A percentile compares a stretch with the other conserved stretches of the same genome.
Evolutionary conservation across 2,797 vertebrate species (phyloP).

Genomic region (Coracias cyanogaster): DNA sequence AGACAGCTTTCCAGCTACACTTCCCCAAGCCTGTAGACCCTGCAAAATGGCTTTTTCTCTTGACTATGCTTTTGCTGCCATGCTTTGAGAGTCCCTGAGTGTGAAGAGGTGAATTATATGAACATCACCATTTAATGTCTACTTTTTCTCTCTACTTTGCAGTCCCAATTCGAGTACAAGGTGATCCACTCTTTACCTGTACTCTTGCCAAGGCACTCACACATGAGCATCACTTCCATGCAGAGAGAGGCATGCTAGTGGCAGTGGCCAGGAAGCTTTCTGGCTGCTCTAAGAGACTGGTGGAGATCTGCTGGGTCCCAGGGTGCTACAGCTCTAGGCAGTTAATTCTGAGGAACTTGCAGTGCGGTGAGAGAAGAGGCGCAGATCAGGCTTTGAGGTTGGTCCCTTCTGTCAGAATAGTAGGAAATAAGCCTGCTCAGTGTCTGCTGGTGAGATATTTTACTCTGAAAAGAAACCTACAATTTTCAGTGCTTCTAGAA

Average conservation of each 20-base stretch:
- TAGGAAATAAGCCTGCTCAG: background rate
- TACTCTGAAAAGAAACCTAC: background rate
- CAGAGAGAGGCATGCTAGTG: background rate
- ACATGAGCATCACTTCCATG: accelerated
- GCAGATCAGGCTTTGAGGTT: background rate
- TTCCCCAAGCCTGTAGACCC: background rate
- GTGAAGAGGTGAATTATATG: background rate
- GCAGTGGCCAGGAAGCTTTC: background rate
- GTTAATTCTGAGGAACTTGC: background rate
- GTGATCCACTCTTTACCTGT: background rate
- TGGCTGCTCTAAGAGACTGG: background rate
- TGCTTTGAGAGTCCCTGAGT: background rate
- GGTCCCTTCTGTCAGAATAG: background rate
- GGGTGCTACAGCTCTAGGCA: background rate
- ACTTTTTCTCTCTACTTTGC: background rate
- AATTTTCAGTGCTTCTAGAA: background rate
- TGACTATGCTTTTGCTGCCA: background rate
- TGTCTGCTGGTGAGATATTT: background rate
- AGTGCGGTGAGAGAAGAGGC: background rate
- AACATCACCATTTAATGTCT: background rate
- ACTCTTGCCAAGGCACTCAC: background rate
- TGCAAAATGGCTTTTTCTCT: background rate
- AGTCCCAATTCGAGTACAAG: background rate
- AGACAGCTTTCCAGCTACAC: no score
- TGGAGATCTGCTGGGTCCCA: background rate